phyloP scores from a whole-genome alignment of 2,797 vertebrate genomes.

The Diceros bicornis region DNA sequence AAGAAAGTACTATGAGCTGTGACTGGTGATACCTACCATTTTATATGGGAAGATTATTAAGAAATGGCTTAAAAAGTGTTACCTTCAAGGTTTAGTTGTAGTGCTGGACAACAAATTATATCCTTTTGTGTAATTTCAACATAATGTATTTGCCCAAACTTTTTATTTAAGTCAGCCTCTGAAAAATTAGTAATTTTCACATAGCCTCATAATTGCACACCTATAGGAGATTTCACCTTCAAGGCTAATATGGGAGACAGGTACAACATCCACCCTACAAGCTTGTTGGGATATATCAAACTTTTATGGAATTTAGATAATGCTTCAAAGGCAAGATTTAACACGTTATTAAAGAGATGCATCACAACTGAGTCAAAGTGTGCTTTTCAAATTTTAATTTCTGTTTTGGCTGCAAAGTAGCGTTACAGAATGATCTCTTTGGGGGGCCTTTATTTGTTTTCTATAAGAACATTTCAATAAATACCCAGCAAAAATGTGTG shows the following conservation, averaged over 20 bases:
- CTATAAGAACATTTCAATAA: background rate
- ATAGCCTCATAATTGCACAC: background rate
- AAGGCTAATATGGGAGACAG: background rate
- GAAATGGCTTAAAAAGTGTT: background rate
- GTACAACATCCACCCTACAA: background rate
- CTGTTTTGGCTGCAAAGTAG: background rate
- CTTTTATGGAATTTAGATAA: background rate
- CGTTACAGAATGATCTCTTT: constrained; percentile 1
- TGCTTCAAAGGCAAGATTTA: background rate
- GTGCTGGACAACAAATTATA: background rate
- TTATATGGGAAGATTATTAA: background rate
- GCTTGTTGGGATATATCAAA: background rate
- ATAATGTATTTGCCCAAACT: background rate
- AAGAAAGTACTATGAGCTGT: background rate
- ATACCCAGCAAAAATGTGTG: background rate
- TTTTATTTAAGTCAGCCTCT: background rate
- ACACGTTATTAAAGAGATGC: background rate
- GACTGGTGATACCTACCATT: background rate
- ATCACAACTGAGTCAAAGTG: background rate
- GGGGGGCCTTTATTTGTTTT: background rate
- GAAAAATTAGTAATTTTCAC: background rate
- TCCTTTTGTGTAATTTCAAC: background rate
- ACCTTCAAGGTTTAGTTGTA: background rate
- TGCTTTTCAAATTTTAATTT: constrained; percentile 29
- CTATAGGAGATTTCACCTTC: background rate